Evolutionary conservation across 2,113 vertebrate species (phyloP), one percentile per base, ranked within the genome.

Genomic region (Scytalopus superciliaris): DNA sequence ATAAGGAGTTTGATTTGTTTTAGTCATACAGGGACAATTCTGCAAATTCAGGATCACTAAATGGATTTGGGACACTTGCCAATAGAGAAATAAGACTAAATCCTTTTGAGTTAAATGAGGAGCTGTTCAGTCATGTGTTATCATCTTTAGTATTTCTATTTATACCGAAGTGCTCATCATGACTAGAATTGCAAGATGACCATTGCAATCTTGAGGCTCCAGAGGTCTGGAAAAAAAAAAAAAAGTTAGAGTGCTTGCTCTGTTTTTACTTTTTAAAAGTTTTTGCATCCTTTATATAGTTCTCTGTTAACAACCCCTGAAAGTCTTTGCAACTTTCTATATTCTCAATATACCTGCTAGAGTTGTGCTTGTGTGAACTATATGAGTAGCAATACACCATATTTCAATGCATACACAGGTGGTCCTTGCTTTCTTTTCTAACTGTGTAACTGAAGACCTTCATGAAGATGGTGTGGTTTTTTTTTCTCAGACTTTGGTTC

Each of bases 321-420:
- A 86, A 52, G 1, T 64, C 4, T 33, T 52, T 62, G 12, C 10
- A n/a, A 16, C 72, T 95, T 77, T 53, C 33, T 12, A 0, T 59
- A 19, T 67, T 84, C 47, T 84, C 47, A 84, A 25, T 72, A 23
- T 3, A 19, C 2, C 1, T 31, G 13, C 21, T 45, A 4, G 24
- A 50, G 13, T 4, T 80, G 28, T 53, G 23, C 53, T 55, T 2
- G 0, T 28, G 31, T 80, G 28, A 69, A 19, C 33, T 37, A 0
- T 33, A 2, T 28, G 33, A 81, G 33, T 59, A 76, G 37, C 16
- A 37, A 9, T 12, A 39, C 7, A 49, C 40, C 2, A 3, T 5
- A 1, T 69, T 66, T 23, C 8, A 33, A 0, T 28, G 18, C 1
- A 1, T 76, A 49, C 49, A 74, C 42, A 45, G 17, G 16, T 56